Percentiles rank a stretch among this genome's conserved stretches.
phyloP scores from a whole-genome alignment of 1,140 invertebrate species.

The Bombyx mandarina region DNA sequence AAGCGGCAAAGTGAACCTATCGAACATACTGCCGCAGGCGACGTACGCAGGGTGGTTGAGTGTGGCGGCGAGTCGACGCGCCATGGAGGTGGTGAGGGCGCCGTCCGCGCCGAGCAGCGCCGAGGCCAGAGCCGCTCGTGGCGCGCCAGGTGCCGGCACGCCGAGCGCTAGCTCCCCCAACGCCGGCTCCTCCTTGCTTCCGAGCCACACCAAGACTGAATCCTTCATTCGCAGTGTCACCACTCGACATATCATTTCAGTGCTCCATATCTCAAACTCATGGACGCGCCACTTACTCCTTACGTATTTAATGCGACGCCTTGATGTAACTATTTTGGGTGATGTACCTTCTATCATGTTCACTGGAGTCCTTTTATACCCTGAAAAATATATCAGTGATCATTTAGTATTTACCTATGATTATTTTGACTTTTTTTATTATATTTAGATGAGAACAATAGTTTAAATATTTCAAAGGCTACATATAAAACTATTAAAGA shows the following conservation, averaged over 20 bases:
- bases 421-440: no score
- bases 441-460: no score
- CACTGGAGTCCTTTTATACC: no score
- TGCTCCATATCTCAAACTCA: conserved; percentile 20
- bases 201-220: conserved; percentile 22
- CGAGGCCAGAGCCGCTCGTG: conserved; percentile 73
- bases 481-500: no score
- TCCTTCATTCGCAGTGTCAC: conserved; percentile 7
- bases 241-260: conserved; percentile 12
- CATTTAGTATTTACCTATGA: no score
- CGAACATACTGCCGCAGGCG: conserved; percentile 77
- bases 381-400: no score
- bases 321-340: conserved; percentile 12
- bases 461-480: no score
- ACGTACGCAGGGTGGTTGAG: conserved; percentile 78
- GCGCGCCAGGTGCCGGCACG: conserved; percentile 8
- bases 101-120: conserved; percentile 76
- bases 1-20: conserved; percentile 24
- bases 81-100: conserved; percentile 71
- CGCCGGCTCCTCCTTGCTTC: conserved; percentile 11
- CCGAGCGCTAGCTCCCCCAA: conserved; percentile 13
- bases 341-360: conserved; percentile 4
- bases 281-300: conserved; percentile 18
- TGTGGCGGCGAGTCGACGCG: conserved; percentile 16
- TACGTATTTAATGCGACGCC: conserved; percentile 13